Evolutionary conservation across 2,113 vertebrate genomes (phyloP).

Genomic region (Cyrtonyx montezumae): DNA sequence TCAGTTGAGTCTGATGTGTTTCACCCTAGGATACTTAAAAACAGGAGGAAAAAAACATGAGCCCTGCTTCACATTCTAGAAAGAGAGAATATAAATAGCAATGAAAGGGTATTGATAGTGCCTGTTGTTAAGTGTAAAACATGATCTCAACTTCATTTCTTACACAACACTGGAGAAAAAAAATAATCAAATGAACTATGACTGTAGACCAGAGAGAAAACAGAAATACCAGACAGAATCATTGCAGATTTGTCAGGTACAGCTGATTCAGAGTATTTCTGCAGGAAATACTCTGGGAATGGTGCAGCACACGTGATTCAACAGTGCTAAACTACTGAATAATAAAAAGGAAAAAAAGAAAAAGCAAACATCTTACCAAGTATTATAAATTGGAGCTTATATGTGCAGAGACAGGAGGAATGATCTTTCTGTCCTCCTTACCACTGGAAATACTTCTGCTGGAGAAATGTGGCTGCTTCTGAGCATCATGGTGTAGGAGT

Average conservation of each 20-base stretch:
- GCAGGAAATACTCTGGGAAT: background rate
- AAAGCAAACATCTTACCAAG: background rate
- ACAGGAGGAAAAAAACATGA: background rate
- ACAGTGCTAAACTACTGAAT: background rate
- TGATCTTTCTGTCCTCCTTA: background rate
- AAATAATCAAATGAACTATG: background rate
- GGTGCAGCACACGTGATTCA: background rate
- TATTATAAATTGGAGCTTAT: background rate
- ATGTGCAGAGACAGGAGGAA: background rate
- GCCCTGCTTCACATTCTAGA: background rate
- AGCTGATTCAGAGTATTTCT: background rate
- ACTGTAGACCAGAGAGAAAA: background rate
- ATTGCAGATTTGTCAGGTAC: background rate
- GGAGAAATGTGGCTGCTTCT: background rate
- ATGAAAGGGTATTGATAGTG: background rate
- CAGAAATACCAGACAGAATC: background rate
- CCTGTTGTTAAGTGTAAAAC: background rate
- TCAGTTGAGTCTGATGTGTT: constrained; percentile 35
- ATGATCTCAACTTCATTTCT: background rate
- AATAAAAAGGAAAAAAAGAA: background rate
- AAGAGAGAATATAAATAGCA: background rate
- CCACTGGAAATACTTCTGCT: background rate
- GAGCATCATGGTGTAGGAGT: background rate
- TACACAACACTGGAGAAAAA: background rate
- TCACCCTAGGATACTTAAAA: constrained; percentile 36